These are phyloP conservation scores for Spea hammondii DNA, from an alignment of 2,797 vertebrate genomes.

Conservation along the genomic window DNA sequence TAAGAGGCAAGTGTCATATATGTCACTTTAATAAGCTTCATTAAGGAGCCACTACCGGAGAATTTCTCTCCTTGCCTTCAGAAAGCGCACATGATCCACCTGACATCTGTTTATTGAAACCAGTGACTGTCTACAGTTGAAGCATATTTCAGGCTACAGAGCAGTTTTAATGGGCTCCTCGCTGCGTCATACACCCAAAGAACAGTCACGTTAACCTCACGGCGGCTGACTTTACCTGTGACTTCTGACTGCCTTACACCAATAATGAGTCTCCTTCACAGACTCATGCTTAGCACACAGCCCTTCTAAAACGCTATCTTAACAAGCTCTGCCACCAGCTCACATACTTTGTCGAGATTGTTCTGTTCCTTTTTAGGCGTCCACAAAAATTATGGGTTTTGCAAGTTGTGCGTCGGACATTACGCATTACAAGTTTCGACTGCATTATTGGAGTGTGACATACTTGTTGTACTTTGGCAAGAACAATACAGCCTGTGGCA, in stretches of 20 bases:
- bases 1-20: conserved; percentile 2
- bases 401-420: not conserved
- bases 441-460: not conserved
- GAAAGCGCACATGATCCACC: not conserved
- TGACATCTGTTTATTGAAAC: not conserved
- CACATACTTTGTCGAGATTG: not conserved
- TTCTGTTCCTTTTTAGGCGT: not conserved
- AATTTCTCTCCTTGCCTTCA: conserved; percentile 3
- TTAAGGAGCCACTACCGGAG: not conserved
- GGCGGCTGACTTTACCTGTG: conserved; percentile 11
- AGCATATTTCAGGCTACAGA: conserved; percentile 1
- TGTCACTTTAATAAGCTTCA: conserved; percentile 10
- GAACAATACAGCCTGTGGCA: not conserved
- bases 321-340: not conserved
- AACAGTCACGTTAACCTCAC: conserved; percentile 46
- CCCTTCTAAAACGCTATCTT: not conserved
- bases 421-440: not conserved
- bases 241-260: not conserved
- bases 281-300: not conserved
- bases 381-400: not conserved
- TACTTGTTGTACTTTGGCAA: not conserved
- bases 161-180: conserved; percentile 24
- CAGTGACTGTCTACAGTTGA: conserved; percentile 5
- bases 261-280: conserved; percentile 27
- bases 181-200: conserved; percentile 30